These are phyloP conservation scores for Poecilus cupreus DNA, from an alignment of 2,888 invertebrate species.

Conservation along the genomic window DNA sequence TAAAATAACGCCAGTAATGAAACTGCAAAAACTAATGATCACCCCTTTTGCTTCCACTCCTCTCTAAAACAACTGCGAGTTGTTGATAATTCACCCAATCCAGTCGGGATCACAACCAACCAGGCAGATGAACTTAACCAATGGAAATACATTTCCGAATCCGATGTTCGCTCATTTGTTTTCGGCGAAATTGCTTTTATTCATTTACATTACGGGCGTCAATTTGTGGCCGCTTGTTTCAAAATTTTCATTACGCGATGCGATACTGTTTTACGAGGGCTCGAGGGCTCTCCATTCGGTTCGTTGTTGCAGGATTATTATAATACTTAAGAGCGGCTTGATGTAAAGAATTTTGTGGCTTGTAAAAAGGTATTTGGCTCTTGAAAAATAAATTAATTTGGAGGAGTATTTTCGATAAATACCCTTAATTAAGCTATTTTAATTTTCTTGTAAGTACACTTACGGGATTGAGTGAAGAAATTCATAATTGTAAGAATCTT, in stretches of 20 bases:
- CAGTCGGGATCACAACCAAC: too few species aligned
- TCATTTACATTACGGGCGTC: slow-evolving; percentile 45
- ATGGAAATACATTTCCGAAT: slow-evolving; percentile 21
- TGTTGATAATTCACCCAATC: too few species aligned
- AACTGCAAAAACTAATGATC: too few species aligned
- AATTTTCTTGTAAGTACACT: too few species aligned
- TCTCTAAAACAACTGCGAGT: too few species aligned
- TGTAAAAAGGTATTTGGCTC: background rate
- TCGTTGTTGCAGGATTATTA: slow-evolving; percentile 12
- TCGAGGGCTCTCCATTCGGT: background rate
- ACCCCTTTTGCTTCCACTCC: too few species aligned
- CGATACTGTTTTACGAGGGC: background rate
- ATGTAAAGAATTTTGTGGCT: background rate
- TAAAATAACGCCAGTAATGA: too few species aligned
- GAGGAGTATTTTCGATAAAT: slow-evolving; percentile 1
- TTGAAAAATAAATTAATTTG: slow-evolving; percentile 3
- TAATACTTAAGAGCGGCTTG: background rate
- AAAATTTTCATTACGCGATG: slow-evolving; percentile 22
- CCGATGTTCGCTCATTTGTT: slow-evolving; percentile 37
- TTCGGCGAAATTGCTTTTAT: slow-evolving; percentile 45
- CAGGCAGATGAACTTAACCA: background rate
- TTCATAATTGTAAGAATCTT: too few species aligned
- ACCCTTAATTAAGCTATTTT: background rate
- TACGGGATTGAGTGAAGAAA: too few species aligned
- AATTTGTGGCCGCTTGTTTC: slow-evolving; percentile 32